phyloP scores from a whole-genome alignment of 2,113 vertebrate genomes.

The Sardina pilchardus region DNA sequence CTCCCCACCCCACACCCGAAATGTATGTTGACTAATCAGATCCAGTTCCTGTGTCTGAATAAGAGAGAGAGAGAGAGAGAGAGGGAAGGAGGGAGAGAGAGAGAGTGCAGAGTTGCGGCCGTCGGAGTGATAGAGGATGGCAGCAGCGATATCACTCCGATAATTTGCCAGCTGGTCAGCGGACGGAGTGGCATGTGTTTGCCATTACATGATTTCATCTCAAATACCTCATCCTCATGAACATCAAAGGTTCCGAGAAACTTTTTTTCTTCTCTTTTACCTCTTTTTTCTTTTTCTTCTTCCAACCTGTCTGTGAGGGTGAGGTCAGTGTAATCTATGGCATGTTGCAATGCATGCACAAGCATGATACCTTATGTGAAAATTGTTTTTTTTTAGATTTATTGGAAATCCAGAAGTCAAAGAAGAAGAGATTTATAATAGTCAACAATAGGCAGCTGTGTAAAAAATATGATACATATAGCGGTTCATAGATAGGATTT shows the following conservation, averaged over 20 bases:
- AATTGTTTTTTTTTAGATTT: background rate
- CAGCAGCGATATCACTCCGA: slow-evolving; percentile 54
- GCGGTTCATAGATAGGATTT: background rate
- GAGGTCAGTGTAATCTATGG: background rate
- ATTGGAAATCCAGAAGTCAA: background rate
- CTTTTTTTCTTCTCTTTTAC: slow-evolving; percentile 11
- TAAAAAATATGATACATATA: background rate
- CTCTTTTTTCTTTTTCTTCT: background rate
- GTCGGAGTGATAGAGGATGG: slow-evolving; percentile 60
- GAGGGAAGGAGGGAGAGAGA: background rate
- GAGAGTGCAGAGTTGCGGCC: slow-evolving; percentile 33
- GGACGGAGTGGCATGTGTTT: slow-evolving; percentile 61
- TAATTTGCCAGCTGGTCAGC: slow-evolving; percentile 66
- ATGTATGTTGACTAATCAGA: slow-evolving; percentile 47
- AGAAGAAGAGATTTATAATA: background rate
- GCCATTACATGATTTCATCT: slow-evolving; percentile 55
- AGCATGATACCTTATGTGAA: background rate
- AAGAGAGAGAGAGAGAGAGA: background rate
- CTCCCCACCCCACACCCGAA: slow-evolving; percentile 33
- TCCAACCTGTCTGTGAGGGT: background rate
- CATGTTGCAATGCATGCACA: background rate
- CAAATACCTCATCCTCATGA: slow-evolving; percentile 44
- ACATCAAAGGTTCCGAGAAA: slow-evolving; percentile 61
- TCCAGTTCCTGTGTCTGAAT: slow-evolving; percentile 39
- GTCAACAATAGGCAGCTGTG: background rate